Conservation (phyloP, 2,113 vertebrate species). For the Boleophthalmus pectinirostris region DNA sequence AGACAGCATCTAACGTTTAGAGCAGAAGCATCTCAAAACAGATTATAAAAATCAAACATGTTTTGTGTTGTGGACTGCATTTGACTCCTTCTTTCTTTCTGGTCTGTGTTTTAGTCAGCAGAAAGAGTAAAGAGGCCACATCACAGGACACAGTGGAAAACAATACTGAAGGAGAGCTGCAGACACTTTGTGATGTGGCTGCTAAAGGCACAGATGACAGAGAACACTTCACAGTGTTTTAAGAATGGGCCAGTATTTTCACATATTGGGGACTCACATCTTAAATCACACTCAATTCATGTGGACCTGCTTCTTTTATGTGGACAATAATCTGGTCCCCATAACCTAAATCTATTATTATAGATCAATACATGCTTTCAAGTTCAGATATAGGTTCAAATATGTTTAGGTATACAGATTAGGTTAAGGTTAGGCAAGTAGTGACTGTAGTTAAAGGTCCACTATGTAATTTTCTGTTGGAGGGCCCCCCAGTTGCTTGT, state of each 20-base stretch:
- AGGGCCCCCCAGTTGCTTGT: no score
- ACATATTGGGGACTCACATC: not conserved
- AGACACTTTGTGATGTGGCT: slow-evolving; percentile 57
- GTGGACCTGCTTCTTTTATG: not conserved
- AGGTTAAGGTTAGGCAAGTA: not conserved
- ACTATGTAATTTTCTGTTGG: no score
- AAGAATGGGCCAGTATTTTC: slow-evolving; percentile 18
- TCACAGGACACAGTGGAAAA: slow-evolving; percentile 44
- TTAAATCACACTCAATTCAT: not conserved
- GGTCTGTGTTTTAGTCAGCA: slow-evolving; percentile 38
- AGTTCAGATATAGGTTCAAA: not conserved
- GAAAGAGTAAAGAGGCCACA: slow-evolving; percentile 51
- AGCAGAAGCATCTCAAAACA: slow-evolving; percentile 7
- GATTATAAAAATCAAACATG: slow-evolving; percentile 3
- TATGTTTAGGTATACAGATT: not conserved
- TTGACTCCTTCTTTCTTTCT: not conserved
- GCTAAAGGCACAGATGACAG: slow-evolving; percentile 65
- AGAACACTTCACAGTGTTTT: slow-evolving; percentile 50
- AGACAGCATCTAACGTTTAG: no score
- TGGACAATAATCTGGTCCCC: no score
- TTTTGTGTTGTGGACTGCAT: not conserved
- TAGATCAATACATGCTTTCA: not conserved
- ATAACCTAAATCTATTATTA: not conserved
- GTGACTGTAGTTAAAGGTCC: not conserved
- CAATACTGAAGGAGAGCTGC: slow-evolving; percentile 44